Conservation (phyloP, 2,113 vertebrate genomes). For the Dromiciops gliroides region DNA sequence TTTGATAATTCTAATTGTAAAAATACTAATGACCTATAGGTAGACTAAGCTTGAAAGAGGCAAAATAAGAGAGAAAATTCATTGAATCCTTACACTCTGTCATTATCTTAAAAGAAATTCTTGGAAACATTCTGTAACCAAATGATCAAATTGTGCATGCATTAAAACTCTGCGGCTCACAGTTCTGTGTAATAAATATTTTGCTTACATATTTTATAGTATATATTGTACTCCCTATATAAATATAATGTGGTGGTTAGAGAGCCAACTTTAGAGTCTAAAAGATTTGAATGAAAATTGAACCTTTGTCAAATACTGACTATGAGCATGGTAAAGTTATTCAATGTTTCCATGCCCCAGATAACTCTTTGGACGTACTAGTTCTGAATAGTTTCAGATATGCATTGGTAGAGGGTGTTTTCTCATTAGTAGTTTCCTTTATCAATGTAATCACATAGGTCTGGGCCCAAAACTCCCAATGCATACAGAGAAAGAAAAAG, state of each 20-base stretch:
- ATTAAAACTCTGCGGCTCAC: neutral
- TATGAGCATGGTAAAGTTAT: neutral
- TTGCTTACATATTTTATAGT: constrained; percentile 1
- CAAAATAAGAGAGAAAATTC: constrained; percentile 32
- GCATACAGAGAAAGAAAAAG: neutral
- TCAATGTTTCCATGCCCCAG: neutral
- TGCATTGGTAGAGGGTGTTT: neutral
- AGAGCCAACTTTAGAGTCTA: neutral
- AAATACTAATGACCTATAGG: constrained; percentile 35
- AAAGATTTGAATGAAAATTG: neutral
- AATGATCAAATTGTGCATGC: constrained; percentile 8
- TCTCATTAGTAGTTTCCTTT: neutral
- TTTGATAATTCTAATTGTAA: neutral
- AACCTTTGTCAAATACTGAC: neutral
- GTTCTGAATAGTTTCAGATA: neutral
- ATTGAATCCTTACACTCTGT: neutral
- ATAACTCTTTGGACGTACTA: neutral
- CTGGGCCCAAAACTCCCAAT: neutral
- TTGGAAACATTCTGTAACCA: constrained; percentile 10
- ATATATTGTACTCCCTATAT: neutral
- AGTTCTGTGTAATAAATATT: neutral
- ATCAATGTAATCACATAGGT: neutral
- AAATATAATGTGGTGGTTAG: neutral
- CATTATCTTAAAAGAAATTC: neutral
- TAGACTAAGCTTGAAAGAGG: constrained; percentile 37